These are phyloP conservation scores for Phataginus tricuspis DNA, from an alignment of 2,797 vertebrate species.

Conservation along the genomic window DNA sequence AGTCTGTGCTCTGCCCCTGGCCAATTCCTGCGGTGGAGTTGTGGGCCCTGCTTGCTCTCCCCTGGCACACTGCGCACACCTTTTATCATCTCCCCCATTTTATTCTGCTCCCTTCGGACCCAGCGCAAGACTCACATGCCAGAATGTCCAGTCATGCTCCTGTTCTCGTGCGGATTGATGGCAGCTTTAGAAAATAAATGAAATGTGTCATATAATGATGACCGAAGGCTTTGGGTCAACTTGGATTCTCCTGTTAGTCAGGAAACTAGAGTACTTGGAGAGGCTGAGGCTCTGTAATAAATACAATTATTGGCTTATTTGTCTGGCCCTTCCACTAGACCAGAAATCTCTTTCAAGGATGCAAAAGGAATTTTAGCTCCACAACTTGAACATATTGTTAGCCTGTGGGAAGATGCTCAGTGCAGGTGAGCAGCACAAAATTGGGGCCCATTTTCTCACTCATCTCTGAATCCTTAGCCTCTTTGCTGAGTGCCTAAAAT, in stretches of 20 bases:
- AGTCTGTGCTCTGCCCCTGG: background rate
- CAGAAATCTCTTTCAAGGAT: background rate
- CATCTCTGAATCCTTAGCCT: background rate
- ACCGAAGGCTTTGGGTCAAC: background rate
- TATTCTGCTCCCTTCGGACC: background rate
- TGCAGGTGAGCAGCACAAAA: background rate
- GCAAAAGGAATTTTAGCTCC: background rate
- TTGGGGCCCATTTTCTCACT: background rate
- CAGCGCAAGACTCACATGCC: too few species aligned
- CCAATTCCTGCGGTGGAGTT: accelerated
- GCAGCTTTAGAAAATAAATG: background rate
- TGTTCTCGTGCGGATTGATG: background rate
- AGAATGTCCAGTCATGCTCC: too few species aligned
- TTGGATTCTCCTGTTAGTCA: background rate
- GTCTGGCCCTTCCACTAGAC: background rate
- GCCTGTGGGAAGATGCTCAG: background rate
- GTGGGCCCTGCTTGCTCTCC: accelerated
- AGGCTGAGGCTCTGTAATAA: background rate
- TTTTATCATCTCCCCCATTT: accelerated
- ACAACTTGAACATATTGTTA: background rate
- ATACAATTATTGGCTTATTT: background rate
- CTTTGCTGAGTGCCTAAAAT: background rate
- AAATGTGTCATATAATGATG: background rate
- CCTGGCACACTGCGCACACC: accelerated
- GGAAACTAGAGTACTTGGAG: background rate